Evolutionary conservation across 2,888 invertebrate species (phyloP).

Genomic region (Aproaerema taeniolella): DNA sequence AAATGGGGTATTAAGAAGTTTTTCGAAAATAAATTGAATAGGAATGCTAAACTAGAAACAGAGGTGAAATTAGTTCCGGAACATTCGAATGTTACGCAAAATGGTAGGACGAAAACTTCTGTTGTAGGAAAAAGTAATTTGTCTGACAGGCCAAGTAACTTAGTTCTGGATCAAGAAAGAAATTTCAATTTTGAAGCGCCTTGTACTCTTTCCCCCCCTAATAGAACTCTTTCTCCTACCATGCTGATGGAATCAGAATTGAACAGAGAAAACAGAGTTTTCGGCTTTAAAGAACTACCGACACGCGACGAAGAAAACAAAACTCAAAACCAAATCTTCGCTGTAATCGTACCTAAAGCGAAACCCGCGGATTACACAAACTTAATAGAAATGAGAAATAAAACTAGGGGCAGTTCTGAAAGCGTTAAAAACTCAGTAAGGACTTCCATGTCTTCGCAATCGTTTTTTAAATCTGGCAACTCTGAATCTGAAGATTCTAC

Average conservation of each 20-base stretch:
- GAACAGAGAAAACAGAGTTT: conserved; percentile 62
- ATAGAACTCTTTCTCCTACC: conserved; percentile 61
- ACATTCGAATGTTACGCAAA: conserved; percentile 26
- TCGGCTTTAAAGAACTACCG: conserved; percentile 60
- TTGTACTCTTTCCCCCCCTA: conserved; percentile 64
- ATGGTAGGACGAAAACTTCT: conserved; percentile 41
- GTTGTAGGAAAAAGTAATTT: no score
- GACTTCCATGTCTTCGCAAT: conserved; percentile 56
- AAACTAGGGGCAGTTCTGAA: conserved; percentile 47
- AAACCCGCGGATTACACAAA: conserved; percentile 36
- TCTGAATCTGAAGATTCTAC: conserved; percentile 68
- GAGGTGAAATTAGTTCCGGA: conserved; percentile 75
- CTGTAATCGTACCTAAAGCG: conserved; percentile 67
- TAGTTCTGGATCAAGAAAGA: conserved; percentile 44
- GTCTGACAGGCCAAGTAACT: conserved; percentile 51
- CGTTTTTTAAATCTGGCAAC: conserved; percentile 49
- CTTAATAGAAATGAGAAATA: conserved; percentile 38
- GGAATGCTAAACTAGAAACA: conserved; percentile 60
- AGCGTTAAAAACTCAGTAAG: conserved; percentile 52
- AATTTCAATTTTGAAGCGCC: conserved; percentile 55
- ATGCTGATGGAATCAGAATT: conserved; percentile 58
- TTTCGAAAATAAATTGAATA: conserved; percentile 53
- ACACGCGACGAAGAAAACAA: conserved; percentile 36
- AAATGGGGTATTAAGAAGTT: conserved; percentile 63
- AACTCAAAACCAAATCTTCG: conserved; percentile 57